These are phyloP conservation scores for Cottus gobio DNA, from an alignment of 2,113 vertebrate genomes.

Conservation along the genomic window DNA sequence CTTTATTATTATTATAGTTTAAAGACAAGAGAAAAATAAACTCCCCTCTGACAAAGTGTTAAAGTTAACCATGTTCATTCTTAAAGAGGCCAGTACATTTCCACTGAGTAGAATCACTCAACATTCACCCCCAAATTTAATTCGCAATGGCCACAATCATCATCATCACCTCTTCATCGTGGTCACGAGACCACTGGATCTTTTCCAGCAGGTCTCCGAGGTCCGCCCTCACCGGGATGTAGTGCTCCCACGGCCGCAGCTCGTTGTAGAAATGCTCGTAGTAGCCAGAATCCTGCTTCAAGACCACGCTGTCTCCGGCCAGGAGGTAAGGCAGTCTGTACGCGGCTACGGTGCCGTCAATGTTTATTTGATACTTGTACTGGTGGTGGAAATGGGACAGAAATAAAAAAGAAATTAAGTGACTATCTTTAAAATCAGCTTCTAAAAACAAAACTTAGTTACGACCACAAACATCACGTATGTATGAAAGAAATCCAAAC, in stretches of 20 bases:
- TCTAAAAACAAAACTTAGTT: neutral
- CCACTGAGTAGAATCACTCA: neutral
- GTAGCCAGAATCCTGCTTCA: slow-evolving; percentile 97
- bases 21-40: neutral
- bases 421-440: neutral
- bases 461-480: neutral
- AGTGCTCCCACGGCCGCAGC: slow-evolving; percentile 93
- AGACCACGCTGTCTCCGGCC: slow-evolving; percentile 93
- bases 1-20: too few species aligned
- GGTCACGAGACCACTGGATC: slow-evolving; percentile 93
- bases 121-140: neutral
- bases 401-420: neutral
- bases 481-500: neutral
- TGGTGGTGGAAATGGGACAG: slow-evolving; percentile 62
- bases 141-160: neutral
- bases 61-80: neutral
- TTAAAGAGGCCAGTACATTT: neutral
- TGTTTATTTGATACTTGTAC: slow-evolving; percentile 98
- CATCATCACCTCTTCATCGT: slow-evolving; percentile 90
- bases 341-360: slow-evolving; percentile 97
- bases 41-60: neutral
- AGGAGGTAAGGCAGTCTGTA: slow-evolving; percentile 96
- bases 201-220: slow-evolving; percentile 94
- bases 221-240: slow-evolving; percentile 92
- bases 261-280: slow-evolving; percentile 97